These are phyloP conservation scores for Poeciliopsis retropinna DNA, from an alignment of 2,113 vertebrate species.

Conservation along the genomic window DNA sequence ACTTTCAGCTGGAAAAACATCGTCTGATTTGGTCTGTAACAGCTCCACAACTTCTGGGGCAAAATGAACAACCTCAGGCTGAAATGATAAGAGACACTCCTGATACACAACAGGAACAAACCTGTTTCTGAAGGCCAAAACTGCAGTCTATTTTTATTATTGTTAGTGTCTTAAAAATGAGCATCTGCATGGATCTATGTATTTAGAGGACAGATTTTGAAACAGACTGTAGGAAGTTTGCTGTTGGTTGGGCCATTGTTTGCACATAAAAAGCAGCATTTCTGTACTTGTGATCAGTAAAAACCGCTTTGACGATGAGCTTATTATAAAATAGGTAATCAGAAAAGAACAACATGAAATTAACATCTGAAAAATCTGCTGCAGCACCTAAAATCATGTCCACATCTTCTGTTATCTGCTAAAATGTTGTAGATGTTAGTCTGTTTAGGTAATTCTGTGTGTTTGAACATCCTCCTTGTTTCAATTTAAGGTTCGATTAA, in stretches of 20 bases:
- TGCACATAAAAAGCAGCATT: background rate
- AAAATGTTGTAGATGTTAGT: background rate
- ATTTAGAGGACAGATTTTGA: background rate
- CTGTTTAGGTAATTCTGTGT: background rate
- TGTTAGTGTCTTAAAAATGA: background rate
- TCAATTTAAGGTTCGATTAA: background rate
- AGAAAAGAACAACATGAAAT: background rate
- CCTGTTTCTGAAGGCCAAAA: background rate
- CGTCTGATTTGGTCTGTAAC: background rate
- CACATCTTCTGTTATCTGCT: background rate
- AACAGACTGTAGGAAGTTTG: background rate
- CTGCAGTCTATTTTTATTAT: background rate
- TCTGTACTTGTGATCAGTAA: background rate
- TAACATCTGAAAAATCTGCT: background rate
- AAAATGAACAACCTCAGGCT: background rate
- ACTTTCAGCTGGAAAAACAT: conserved; percentile 1
- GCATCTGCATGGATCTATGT: background rate
- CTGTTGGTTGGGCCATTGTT: background rate
- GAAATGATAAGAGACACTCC: conserved; percentile 3
- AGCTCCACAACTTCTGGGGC: background rate
- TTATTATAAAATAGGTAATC: background rate
- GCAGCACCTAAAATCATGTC: background rate
- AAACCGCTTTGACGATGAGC: background rate
- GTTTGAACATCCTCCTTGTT: background rate
- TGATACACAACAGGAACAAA: background rate